These are phyloP conservation scores for Drosophila pseudoobscura DNA, from an alignment of 1,140 invertebrate genomes.

Conservation along the genomic window DNA sequence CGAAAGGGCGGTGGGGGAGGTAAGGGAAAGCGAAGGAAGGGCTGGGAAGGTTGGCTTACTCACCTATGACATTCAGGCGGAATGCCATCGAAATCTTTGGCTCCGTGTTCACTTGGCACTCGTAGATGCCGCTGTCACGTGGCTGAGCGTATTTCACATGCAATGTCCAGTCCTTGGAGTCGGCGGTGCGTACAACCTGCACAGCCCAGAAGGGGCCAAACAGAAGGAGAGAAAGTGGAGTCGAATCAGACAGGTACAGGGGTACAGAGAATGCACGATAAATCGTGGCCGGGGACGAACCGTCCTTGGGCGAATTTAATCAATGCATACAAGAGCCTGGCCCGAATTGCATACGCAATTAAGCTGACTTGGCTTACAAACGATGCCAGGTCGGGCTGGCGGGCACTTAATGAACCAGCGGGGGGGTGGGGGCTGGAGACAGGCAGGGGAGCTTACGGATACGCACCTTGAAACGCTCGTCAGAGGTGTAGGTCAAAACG, in stretches of 20 bases:
- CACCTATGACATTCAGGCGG: conserved; percentile 93
- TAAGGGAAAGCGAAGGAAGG: background rate
- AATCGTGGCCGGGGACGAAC: conserved; percentile 27
- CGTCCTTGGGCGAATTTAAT: conserved; percentile 77
- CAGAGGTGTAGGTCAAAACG: conserved; percentile 90
- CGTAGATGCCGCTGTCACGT: conserved; percentile 93
- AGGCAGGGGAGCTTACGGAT: conserved; percentile 39
- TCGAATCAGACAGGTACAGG: background rate
- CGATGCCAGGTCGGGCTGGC: conserved; percentile 31
- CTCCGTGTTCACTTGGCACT: conserved; percentile 96
- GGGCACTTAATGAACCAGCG: conserved; percentile 68
- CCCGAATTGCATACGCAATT: conserved; percentile 76
- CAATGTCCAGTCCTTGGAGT: conserved; percentile 95
- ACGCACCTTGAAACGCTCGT: conserved; percentile 87
- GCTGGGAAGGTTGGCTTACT: conserved; percentile 83
- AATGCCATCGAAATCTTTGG: conserved; percentile 96
- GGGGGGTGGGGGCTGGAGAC: too few relatives aligned
- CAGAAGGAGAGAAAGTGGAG: background rate
- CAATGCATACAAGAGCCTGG: conserved; percentile 69
- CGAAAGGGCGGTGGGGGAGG: conserved; percentile 5
- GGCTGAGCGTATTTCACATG: conserved; percentile 95
- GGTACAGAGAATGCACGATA: conserved; percentile 40
- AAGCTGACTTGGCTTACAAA: conserved; percentile 74
- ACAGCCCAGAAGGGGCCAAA: conserved; percentile 56
- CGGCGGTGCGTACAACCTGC: conserved; percentile 92